A percentile compares a stretch with the other conserved stretches of the same genome.
Evolutionary conservation across 2,888 invertebrate species (phyloP).

Genomic region (Diarsia mendica): DNA sequence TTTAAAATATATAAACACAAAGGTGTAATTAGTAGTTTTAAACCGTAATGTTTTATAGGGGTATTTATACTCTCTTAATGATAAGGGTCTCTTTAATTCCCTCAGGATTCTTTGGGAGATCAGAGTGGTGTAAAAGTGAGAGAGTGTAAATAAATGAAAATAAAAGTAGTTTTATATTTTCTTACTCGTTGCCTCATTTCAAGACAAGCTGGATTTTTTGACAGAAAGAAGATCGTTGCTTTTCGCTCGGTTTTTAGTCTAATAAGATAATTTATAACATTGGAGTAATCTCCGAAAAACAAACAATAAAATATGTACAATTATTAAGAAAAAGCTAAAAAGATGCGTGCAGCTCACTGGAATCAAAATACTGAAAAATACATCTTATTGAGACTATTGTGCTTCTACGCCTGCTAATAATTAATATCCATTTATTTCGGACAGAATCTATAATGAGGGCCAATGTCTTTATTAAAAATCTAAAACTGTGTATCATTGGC

Average conservation of each 20-base stretch:
- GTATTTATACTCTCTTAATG: slow-evolving; percentile 29
- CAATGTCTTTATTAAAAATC: not conserved
- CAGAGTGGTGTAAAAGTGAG: slow-evolving; percentile 13
- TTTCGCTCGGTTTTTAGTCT: not conserved
- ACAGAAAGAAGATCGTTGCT: not conserved
- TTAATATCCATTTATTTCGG: too few relatives aligned
- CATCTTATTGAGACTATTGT: not conserved
- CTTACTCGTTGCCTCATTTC: too few relatives aligned
- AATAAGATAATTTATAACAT: not conserved
- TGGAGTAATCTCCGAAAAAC: not conserved
- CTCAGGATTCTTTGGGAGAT: slow-evolving; percentile 2
- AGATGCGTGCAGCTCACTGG: not conserved
- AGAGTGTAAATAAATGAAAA: too few relatives aligned
- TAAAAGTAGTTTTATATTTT: too few relatives aligned
- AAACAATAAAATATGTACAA: not conserved
- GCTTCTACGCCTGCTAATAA: too few relatives aligned
- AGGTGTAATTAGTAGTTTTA: slow-evolving; percentile 35
- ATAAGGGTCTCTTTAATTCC: slow-evolving; percentile 21
- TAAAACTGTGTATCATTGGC: not conserved
- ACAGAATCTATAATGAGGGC: not conserved
- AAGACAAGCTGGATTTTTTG: not conserved
- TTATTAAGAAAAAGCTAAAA: not conserved
- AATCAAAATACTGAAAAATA: not conserved
- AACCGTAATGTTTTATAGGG: slow-evolving; percentile 14
- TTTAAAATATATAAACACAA: slow-evolving; percentile 13